Evolutionary conservation across 2,797 vertebrate species (phyloP), one percentile per base, ranked within the genome.

Genomic region (Squalus acanthias): DNA sequence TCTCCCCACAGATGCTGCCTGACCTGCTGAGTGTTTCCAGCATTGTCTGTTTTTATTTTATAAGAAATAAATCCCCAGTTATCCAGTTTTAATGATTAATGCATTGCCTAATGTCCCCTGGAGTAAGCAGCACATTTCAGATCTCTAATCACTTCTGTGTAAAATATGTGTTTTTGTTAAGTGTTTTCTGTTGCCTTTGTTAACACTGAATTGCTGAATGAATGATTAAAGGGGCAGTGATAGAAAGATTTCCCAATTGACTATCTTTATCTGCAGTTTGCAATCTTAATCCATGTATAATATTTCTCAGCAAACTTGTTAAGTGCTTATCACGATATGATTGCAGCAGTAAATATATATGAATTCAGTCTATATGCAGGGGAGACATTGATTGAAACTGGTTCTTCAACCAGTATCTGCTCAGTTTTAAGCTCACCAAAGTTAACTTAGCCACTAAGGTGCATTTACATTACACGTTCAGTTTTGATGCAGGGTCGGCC

Each of bases 91-190:
- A 67, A 93, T 93, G 65, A 93, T 93, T 69, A 69, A 10, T 69
- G 65, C n/a, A 22, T 20, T 24, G 17, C n/a, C n/a, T 24, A 46
- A 69, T 93, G 65, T 24, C 91, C 91, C 65, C 20, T 91, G 65
- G 91, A 93, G 29, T 69, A 7, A 46, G 65, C 7, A 69, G 9
- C 17, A 12, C 65, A 26, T 46, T 69, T 39, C 8, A 24, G 17
- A 93, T 39, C 6, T 46, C 65, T 69, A 39, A 46, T 93, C 17
- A 3, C n/a, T 93, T 93, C 33, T 39, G n/a, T 46, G 65, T 69
- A 46, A 93, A 69, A 69, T 93, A 69, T 39, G 89, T 93, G 65
- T 93, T 46, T 69, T 93, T 93, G 63, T 93, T 93, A 69, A 46
- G 65, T 93, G 3, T 69, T 93, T 93, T 93, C 91, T 82, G 79